These are phyloP conservation scores for Drosophila aff. DNA, from an alignment of 1,140 invertebrate species.

Conservation along the genomic window DNA sequence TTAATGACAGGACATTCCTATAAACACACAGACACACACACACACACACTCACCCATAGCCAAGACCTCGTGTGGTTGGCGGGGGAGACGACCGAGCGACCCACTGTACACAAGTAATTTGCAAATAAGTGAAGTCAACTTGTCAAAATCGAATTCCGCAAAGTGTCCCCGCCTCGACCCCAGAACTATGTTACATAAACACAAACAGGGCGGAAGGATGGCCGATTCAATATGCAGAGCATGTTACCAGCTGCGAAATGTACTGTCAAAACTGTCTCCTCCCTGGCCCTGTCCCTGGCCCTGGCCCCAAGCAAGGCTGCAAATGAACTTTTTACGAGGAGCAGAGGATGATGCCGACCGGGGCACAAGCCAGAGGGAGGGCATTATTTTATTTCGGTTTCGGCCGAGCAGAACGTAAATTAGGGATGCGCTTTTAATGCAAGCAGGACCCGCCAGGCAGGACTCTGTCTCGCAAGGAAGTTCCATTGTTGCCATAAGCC, in stretches of 20 bases:
- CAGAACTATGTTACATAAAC: constrained; percentile 14
- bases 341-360: neutral
- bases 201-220: constrained; percentile 13
- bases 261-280: constrained; percentile 61
- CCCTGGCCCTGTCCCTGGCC: neutral
- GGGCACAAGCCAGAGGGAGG: neutral
- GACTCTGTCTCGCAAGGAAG: constrained; percentile 3
- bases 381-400: constrained; percentile 56
- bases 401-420: constrained; percentile 30
- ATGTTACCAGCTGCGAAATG: constrained; percentile 53
- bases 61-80: constrained; percentile 16
- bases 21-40: constrained; percentile 16
- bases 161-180: constrained; percentile 5
- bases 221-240: constrained; percentile 65
- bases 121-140: constrained; percentile 69
- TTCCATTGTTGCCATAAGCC: constrained; percentile 19
- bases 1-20: constrained; percentile 49
- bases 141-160: constrained; percentile 57
- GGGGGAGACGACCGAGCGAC: constrained; percentile 7
- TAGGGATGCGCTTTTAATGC: constrained; percentile 57
- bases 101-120: constrained; percentile 64
- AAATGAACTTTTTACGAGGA: constrained; percentile 49
- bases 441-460: neutral
- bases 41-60: neutral
- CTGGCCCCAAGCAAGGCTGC: constrained; percentile 38